Percentiles rank a stretch among this genome's conserved stretches.
phyloP scores from a whole-genome alignment of 2,113 vertebrate species.

The Pseudopodoces humilis region DNA sequence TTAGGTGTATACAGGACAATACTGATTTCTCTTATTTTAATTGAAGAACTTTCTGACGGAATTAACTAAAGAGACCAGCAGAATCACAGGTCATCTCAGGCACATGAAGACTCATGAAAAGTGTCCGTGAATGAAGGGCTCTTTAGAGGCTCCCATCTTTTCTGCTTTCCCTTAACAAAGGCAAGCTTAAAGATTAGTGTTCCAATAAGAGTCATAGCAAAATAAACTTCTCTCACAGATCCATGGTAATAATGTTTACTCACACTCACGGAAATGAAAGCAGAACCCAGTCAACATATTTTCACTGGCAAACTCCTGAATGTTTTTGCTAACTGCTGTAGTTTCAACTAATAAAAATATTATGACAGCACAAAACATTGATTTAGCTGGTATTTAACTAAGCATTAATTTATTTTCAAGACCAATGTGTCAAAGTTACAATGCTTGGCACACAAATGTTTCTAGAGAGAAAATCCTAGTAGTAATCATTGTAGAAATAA shows the following conservation, averaged over 20 bases:
- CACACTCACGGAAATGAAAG: neutral
- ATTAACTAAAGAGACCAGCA: neutral
- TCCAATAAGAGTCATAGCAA: neutral
- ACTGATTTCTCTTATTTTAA: neutral
- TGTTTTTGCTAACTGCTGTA: neutral
- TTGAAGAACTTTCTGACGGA: neutral
- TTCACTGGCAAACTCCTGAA: neutral
- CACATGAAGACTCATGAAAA: neutral
- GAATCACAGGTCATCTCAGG: neutral
- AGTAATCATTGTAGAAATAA: neutral
- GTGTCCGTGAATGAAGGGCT: neutral
- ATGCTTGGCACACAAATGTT: neutral
- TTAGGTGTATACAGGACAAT: neutral
- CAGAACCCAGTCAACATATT: neutral
- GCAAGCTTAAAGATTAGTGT: neutral
- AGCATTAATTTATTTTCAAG: constrained; percentile 32
- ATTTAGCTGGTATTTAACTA: neutral
- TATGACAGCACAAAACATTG: constrained; percentile 1
- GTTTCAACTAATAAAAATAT: constrained; percentile 51
- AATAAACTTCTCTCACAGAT: neutral
- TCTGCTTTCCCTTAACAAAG: neutral
- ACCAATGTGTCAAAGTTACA: neutral
- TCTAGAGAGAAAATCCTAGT: neutral
- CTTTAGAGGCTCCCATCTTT: neutral
- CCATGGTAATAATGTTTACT: neutral